Percentiles rank a stretch among this genome's conserved stretches.
phyloP scores from a whole-genome alignment of 2,113 vertebrate genomes.

The Sander lucioperca region DNA sequence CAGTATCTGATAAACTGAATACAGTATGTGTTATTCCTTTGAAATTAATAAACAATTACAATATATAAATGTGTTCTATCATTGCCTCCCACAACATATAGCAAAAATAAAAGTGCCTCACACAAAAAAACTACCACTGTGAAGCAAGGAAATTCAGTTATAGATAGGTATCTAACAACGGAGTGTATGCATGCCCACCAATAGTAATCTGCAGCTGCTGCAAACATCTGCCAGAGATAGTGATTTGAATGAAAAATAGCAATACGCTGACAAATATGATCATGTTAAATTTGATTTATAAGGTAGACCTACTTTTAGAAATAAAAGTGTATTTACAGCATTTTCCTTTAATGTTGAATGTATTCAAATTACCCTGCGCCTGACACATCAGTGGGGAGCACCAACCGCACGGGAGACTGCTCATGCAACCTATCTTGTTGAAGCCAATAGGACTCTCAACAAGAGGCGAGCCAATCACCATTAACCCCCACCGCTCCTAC shows the following conservation, averaged over 20 bases:
- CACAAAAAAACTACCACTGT: not conserved
- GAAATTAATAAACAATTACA: not conserved
- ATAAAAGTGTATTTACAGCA: not conserved
- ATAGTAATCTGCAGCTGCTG: not conserved
- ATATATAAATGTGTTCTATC: too few species aligned
- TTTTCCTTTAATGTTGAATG: not conserved
- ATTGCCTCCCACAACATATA: not conserved
- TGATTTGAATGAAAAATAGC: not conserved
- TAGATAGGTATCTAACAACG: not conserved
- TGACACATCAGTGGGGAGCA: not conserved
- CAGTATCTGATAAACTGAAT: not conserved
- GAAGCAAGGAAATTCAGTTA: not conserved
- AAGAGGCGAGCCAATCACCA: conserved; percentile 47
- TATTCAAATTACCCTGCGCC: too few species aligned
- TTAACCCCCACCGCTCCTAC: accelerated
- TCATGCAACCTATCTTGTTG: conserved; percentile 66
- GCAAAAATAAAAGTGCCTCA: not conserved
- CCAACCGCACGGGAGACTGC: conserved; percentile 16
- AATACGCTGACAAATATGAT: not conserved
- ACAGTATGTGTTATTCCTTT: not conserved
- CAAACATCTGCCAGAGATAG: not conserved
- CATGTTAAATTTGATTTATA: not conserved
- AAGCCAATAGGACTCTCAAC: not conserved
- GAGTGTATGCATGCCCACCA: not conserved
- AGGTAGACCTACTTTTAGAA: not conserved